Evolutionary conservation across 2,888 invertebrate species (phyloP).

Genomic region (Netelia inedita): DNA sequence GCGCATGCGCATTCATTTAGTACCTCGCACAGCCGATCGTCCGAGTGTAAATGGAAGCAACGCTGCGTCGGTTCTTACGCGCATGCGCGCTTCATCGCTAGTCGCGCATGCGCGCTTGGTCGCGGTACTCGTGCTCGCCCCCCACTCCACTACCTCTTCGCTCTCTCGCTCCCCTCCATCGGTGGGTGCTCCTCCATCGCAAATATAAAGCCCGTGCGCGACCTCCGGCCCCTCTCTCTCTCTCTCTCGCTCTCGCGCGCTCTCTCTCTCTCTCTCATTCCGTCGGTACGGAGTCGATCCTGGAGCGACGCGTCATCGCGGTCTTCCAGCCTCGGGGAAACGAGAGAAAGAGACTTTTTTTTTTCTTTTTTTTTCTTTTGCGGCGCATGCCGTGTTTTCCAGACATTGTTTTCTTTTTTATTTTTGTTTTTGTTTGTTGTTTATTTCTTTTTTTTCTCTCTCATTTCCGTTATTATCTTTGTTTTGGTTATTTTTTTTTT

Average conservation of each 20-base stretch:
- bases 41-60: slow-evolving; percentile 22
- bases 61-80: slow-evolving; percentile 14
- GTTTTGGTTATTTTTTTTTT: not conserved
- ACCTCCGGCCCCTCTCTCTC: slow-evolving; percentile 41
- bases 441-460: not conserved
- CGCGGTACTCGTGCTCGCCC: no score
- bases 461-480: not conserved
- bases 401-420: not conserved
- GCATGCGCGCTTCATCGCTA: not conserved
- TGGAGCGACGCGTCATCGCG: slow-evolving; percentile 45
- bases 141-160: no score
- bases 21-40: slow-evolving; percentile 34
- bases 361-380: slow-evolving; percentile 20
- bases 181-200: slow-evolving; percentile 42
- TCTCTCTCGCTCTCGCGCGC: no score
- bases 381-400: not conserved
- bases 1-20: slow-evolving; percentile 44
- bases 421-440: not conserved
- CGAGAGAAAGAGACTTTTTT: slow-evolving; percentile 52
- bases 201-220: slow-evolving; percentile 54
- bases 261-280: slow-evolving; percentile 6
- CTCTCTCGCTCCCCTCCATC: slow-evolving; percentile 7
- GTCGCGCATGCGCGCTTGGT: no score
- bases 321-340: slow-evolving; percentile 55
- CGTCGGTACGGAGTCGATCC: slow-evolving; percentile 45